A percentile compares a stretch with the other conserved stretches of the same genome.
Conservation (phyloP, 1,140 invertebrate species). For the Teleogryllus occipitalis region DNA sequence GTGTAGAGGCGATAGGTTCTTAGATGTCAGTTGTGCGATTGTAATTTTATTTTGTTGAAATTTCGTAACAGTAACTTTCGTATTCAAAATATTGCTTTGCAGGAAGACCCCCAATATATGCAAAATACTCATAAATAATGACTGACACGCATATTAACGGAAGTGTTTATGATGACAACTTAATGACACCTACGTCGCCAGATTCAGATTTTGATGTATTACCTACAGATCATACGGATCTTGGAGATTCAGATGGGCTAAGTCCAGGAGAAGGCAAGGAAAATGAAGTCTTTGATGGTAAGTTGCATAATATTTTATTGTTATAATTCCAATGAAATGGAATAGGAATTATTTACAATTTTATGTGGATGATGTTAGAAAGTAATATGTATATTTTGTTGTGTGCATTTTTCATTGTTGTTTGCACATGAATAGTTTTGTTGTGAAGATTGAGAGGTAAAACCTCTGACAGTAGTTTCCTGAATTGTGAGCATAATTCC, state of each 20-base stretch:
- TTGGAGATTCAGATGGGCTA: not conserved
- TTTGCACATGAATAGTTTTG: no score
- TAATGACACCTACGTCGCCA: not conserved
- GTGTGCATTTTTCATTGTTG: no score
- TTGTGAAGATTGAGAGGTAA: no score
- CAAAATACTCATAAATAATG: not conserved
- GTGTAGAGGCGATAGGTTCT: no score
- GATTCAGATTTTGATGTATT: not conserved
- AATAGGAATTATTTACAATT: no score
- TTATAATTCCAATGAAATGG: no score
- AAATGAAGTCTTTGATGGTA: not conserved
- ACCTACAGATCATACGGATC: not conserved
- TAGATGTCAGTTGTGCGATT: not conserved
- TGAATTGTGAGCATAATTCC: no score
- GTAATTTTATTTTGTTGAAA: not conserved
- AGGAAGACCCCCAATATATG: not conserved
- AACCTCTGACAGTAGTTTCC: no score
- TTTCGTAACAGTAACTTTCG: not conserved
- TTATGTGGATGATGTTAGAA: no score
- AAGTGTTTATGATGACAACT: not conserved
- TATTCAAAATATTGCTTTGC: not conserved
- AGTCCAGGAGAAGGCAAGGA: not conserved
- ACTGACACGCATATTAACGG: not conserved
- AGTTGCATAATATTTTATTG: not conserved
- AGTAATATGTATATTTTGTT: no score